These are phyloP conservation scores for Pentamera pediparva DNA, from an alignment of 53 echinoderm and acorn worm genomes.

Conservation along the genomic window DNA sequence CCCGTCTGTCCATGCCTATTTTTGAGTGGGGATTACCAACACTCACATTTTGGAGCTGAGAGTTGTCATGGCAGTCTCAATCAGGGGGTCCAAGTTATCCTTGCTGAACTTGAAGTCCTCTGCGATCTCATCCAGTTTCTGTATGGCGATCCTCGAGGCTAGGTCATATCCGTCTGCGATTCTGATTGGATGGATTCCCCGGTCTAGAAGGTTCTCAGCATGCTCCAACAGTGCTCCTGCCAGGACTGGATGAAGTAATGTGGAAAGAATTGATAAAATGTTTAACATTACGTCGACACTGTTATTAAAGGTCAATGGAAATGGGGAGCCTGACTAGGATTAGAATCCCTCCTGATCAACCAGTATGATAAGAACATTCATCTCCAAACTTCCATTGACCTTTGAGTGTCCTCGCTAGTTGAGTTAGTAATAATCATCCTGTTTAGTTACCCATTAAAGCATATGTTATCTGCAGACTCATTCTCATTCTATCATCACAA, in stretches of 20 bases:
- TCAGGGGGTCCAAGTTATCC: conserved; percentile 81
- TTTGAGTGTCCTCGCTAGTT: no score
- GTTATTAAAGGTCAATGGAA: no score
- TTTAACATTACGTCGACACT: no score
- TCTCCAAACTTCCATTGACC: no score
- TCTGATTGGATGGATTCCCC: conserved; percentile 94
- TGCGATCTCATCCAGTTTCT: conserved; percentile 77
- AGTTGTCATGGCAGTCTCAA: conserved; percentile 95
- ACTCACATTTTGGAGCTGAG: conserved; percentile 97
- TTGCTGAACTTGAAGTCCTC: conserved; percentile 72
- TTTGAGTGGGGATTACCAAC: no score
- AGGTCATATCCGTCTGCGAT: conserved; percentile 96
- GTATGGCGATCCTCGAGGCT: conserved; percentile 79
- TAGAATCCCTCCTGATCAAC: neutral
- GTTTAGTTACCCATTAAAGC: no score
- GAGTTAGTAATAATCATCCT: no score
- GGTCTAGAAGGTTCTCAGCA: conserved; percentile 83
- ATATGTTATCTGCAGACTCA: no score
- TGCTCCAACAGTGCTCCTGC: conserved; percentile 93
- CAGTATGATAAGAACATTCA: neutral
- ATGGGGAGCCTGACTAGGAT: neutral
- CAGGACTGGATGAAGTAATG: conserved; percentile 43
- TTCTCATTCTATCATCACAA: no score
- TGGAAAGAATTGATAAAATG: neutral
- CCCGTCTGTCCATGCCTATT: no score